Base-by-base conservation (phyloP, 2,888 invertebrate species). In the Anoncus sp. region DNA sequence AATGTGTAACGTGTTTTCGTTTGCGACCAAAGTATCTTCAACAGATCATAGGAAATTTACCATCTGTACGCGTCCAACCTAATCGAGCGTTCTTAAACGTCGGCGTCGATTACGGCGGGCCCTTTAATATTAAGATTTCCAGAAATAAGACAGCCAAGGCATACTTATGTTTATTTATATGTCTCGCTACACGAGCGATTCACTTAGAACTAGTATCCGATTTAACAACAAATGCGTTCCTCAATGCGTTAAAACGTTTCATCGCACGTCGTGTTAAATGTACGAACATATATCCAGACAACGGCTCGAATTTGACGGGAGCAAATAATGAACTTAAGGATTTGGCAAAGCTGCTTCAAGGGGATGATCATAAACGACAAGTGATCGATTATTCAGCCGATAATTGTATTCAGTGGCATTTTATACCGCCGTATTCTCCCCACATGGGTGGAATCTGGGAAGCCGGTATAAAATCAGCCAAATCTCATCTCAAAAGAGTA, bases 361-460 rank as follows among this genome's bases (percentile, higher is more conserved):
- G n/a, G 14, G 35, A 72, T 5, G 3, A 3, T 31, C 31, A 31
- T 31, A 3, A 31, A 3, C 31, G 7, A 3, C 3, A 3, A 7
- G 7, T 31, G 4, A 7, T n/a, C 3, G 3, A 3, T 3, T 5
- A 5, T 31, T n/a, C 45, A 49, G 12, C 59, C 80, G 1, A 38
- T n/a, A 62, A 16, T 62, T 12, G 18, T 20, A 63, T 81, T 14
- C 14, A 45, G 9, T 83, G 79, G 81, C 55, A 63, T 12, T 81
- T 83, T 51, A 79, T 76, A n/a, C 78, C 78, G 3, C 76, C 80
- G 1, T 24, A 69, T 31, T 55, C 78, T 1, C 71, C 80, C 4
- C 55, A 81, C 60, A 75, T 82, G 40, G 75, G 71, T 1, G 86
- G 86, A 0, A 60, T 84, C 3, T 86, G 85, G 85, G 85, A 86